phyloP scores from a whole-genome alignment of 35 echinoderm and acorn worm genomes.

The Apostichopus parvimensis region DNA sequence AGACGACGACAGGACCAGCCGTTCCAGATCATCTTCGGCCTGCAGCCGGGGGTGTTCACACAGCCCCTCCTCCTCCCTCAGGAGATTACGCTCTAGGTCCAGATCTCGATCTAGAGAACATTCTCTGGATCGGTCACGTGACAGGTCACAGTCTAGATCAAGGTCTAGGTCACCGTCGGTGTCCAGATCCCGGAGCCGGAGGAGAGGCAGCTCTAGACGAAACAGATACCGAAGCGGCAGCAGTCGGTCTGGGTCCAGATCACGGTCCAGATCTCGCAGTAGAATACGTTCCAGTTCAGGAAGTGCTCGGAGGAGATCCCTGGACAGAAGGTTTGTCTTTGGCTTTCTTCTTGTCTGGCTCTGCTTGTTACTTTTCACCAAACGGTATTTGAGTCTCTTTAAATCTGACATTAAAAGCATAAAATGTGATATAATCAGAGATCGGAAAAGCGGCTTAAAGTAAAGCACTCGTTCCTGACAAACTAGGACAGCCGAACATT shows the following conservation, averaged over 20 bases:
- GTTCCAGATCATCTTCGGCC: not conserved
- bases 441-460: no score
- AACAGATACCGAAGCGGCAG: not conserved
- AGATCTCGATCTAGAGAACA: slow-evolving; percentile 43
- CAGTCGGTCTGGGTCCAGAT: slow-evolving; percentile 32
- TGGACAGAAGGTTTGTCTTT: slow-evolving; percentile 9
- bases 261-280: slow-evolving; percentile 33
- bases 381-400: no score
- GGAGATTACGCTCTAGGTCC: slow-evolving; percentile 61
- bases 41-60: not conserved
- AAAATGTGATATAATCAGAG: no score
- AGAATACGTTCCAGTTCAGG: not conserved
- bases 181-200: not conserved
- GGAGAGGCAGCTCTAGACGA: not conserved
- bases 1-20: not conserved
- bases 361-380: no score
- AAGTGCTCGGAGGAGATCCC: not conserved
- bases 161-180: not conserved
- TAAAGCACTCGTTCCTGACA: no score
- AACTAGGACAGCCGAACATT: no score
- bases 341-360: no score
- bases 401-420: no score
- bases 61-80: slow-evolving; percentile 11
- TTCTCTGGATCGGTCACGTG: slow-evolving; percentile 29
- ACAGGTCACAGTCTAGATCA: slow-evolving; percentile 39